Conservation (phyloP, 2,888 invertebrate species). For the Polymixis lichenea region DNA sequence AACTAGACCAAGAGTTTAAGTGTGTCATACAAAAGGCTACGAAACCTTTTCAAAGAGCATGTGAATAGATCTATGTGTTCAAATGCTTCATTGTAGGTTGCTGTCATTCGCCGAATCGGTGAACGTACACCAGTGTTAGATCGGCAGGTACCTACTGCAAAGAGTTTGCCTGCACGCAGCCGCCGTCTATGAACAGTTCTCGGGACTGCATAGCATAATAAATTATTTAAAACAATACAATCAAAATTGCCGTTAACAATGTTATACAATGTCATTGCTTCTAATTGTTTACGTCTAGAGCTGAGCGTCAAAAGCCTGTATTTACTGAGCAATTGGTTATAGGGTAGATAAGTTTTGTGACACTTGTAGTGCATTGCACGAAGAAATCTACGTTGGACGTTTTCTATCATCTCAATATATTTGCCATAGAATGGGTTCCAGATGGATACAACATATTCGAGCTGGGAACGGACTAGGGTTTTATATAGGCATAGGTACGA, state of each 20-base stretch:
- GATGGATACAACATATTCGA: too few relatives aligned
- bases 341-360: neutral
- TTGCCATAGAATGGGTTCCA: neutral
- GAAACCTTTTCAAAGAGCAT: too few relatives aligned
- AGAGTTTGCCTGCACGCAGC: too few relatives aligned
- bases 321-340: neutral
- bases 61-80: too few relatives aligned
- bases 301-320: neutral
- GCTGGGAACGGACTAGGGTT: too few relatives aligned
- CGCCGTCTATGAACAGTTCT: neutral
- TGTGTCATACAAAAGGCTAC: too few relatives aligned
- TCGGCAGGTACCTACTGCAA: too few relatives aligned
- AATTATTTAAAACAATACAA: constrained; percentile 4
- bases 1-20: neutral
- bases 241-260: constrained; percentile 12
- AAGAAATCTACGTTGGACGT: neutral
- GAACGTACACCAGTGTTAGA: too few relatives aligned
- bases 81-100: too few relatives aligned
- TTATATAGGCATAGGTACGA: too few relatives aligned
- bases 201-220: constrained; percentile 22
- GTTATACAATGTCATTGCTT: constrained; percentile 10
- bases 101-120: too few relatives aligned
- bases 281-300: neutral
- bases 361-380: neutral
- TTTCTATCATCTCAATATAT: neutral